Conservation (phyloP, 2,797 vertebrate genomes). For the Urocyon cinereoargenteus region DNA sequence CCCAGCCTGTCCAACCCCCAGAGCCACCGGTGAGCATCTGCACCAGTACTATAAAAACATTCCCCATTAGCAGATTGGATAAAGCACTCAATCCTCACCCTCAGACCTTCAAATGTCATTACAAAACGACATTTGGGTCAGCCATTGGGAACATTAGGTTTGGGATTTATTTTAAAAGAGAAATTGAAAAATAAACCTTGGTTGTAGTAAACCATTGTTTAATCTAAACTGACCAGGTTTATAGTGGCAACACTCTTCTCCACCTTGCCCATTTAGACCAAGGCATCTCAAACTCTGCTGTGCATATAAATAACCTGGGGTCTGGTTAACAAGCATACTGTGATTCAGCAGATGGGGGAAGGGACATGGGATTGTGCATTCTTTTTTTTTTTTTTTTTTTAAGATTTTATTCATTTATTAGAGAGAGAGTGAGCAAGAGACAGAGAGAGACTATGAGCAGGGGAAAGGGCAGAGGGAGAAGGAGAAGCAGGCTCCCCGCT, state of each 20-base stretch:
- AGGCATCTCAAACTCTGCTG: neutral
- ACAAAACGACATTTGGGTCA: slow-evolving; percentile 31
- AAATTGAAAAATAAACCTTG: slow-evolving; percentile 17
- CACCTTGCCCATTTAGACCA: neutral
- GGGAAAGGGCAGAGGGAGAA: too few relatives aligned
- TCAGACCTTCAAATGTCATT: neutral
- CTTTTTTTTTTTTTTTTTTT: neutral
- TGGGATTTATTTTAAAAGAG: slow-evolving; percentile 64
- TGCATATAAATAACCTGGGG: neutral
- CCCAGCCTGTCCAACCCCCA: neutral
- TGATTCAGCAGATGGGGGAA: neutral
- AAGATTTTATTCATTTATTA: too few relatives aligned
- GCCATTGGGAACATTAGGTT: neutral
- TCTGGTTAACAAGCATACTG: neutral
- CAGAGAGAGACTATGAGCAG: too few relatives aligned
- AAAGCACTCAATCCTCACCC: neutral
- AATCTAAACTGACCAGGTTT: neutral
- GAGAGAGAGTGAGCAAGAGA: too few relatives aligned
- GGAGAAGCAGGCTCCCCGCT: too few relatives aligned
- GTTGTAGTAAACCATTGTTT: neutral
- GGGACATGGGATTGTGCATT: neutral
- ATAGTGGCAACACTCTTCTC: neutral
- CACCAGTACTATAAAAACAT: neutral
- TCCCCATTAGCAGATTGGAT: neutral
- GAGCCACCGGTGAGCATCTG: neutral